Percentiles rank a stretch among this genome's conserved stretches.
phyloP scores from a whole-genome alignment of 2,797 vertebrate species.

The Cetoscarus ocellatus region DNA sequence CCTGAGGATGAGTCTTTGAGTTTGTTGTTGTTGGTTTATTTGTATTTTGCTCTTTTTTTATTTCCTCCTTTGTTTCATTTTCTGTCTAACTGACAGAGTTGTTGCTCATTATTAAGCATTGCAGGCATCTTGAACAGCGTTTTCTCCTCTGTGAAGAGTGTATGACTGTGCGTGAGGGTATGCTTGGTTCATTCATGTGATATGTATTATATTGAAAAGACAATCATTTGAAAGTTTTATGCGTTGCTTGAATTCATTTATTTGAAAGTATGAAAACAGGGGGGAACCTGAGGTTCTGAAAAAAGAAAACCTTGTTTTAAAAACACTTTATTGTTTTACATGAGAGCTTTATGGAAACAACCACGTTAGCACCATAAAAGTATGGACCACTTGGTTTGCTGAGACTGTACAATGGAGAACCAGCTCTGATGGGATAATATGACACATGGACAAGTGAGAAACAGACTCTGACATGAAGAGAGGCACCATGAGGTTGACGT shows the following conservation, averaged over 20 bases:
- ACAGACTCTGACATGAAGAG: conserved; percentile 58
- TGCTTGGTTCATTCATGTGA: conserved; percentile 62
- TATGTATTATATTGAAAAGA: conserved; percentile 79
- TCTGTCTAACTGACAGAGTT: conserved; percentile 68
- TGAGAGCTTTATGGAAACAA: conserved; percentile 75
- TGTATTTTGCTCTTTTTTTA: conserved; percentile 51
- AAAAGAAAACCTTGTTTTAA: conserved; percentile 72
- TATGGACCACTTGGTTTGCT: conserved; percentile 61
- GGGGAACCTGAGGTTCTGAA: conserved; percentile 60
- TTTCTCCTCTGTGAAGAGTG: conserved; percentile 77
- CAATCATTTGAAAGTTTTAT: conserved; percentile 82
- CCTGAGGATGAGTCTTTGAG: conserved; percentile 67
- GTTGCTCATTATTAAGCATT: conserved; percentile 73
- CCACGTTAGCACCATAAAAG: conserved; percentile 58
- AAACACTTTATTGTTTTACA: conserved; percentile 71
- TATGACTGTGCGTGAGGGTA: conserved; percentile 61
- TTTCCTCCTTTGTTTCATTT: conserved; percentile 28
- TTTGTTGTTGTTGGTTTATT: conserved; percentile 73
- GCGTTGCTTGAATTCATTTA: conserved; percentile 64
- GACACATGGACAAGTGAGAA: conserved; percentile 60
- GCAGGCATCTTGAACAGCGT: conserved; percentile 74
- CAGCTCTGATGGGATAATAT: conserved; percentile 47
- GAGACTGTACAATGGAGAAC: conserved; percentile 54
- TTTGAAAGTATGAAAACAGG: conserved; percentile 63
- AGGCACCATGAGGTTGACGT: conserved; percentile 41